Percentiles rank a stretch among this genome's conserved stretches.
phyloP scores from a whole-genome alignment of 2,888 invertebrate species.

The Ormia ochracea region DNA sequence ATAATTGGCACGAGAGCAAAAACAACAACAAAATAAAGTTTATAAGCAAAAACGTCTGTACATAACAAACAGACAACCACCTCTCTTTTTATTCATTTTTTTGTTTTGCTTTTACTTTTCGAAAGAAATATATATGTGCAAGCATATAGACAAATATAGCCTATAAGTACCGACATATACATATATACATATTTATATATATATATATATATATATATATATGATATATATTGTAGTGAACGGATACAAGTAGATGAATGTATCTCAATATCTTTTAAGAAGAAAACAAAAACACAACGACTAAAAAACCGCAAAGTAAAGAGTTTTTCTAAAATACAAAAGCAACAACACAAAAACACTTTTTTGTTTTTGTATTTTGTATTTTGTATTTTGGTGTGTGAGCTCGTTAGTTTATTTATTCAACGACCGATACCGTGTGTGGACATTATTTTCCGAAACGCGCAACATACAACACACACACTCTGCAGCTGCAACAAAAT shows the following conservation, averaged over 20 bases:
- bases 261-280: slow-evolving; percentile 56
- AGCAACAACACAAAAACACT: slow-evolving; percentile 32
- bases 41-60: neutral
- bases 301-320: slow-evolving; percentile 53
- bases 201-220: too few relatives aligned
- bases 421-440: slow-evolving; percentile 76
- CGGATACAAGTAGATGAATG: slow-evolving; percentile 54
- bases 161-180: too few relatives aligned
- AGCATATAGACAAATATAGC: too few relatives aligned
- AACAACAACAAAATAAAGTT: slow-evolving; percentile 16
- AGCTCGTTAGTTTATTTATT: slow-evolving; percentile 75
- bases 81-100: slow-evolving; percentile 31
- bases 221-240: slow-evolving; percentile 21
- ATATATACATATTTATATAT: too few relatives aligned
- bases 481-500: slow-evolving; percentile 30
- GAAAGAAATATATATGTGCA: neutral
- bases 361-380: too few relatives aligned
- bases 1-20: slow-evolving; percentile 57
- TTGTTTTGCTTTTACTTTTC: slow-evolving; percentile 29
- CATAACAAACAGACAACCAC: slow-evolving; percentile 16
- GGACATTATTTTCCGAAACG: slow-evolving; percentile 76
- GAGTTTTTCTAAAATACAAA: slow-evolving; percentile 56
- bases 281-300: slow-evolving; percentile 33
- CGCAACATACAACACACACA: slow-evolving; percentile 66
- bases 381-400: slow-evolving; percentile 52